These are phyloP conservation scores for Pectinophora gossypiella DNA, from an alignment of 1,140 invertebrate species.

Conservation along the genomic window DNA sequence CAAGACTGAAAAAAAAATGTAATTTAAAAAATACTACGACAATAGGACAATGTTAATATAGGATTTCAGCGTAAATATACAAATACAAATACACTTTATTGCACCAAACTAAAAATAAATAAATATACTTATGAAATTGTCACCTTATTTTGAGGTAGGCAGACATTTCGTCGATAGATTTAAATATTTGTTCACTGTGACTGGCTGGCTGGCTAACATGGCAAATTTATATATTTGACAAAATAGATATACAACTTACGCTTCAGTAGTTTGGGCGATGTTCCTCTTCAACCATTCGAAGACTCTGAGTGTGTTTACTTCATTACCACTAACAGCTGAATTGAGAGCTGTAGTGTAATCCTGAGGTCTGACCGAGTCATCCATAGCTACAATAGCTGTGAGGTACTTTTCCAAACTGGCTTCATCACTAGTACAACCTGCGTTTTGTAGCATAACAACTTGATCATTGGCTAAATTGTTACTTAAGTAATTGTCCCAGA, in stretches of 20 bases:
- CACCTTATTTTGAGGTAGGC: too few relatives aligned
- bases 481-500: slow-evolving; percentile 69
- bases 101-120: too few relatives aligned
- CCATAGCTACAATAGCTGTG: slow-evolving; percentile 36
- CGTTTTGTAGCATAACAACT: slow-evolving; percentile 74
- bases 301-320: slow-evolving; percentile 61
- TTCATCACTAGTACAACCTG: slow-evolving; percentile 76
- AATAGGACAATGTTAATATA: too few relatives aligned
- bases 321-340: slow-evolving; percentile 60
- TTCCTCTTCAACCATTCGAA: slow-evolving; percentile 73
- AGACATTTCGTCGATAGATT: too few relatives aligned
- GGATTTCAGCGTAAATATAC: too few relatives aligned
- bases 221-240: too few relatives aligned
- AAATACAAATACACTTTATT: too few relatives aligned
- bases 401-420: slow-evolving; percentile 49
- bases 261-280: slow-evolving; percentile 41
- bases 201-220: too few relatives aligned
- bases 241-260: slow-evolving; percentile 70
- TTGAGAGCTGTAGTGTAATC: slow-evolving; percentile 54
- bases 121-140: too few relatives aligned
- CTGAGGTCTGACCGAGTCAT: slow-evolving; percentile 63
- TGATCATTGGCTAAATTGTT: slow-evolving; percentile 75
- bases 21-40: too few relatives aligned
- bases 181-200: too few relatives aligned
- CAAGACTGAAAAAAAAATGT: slow-evolving; percentile 47